Conservation (phyloP, 1,140 invertebrate genomes). For the Aphaenogaster ashmeadi region DNA sequence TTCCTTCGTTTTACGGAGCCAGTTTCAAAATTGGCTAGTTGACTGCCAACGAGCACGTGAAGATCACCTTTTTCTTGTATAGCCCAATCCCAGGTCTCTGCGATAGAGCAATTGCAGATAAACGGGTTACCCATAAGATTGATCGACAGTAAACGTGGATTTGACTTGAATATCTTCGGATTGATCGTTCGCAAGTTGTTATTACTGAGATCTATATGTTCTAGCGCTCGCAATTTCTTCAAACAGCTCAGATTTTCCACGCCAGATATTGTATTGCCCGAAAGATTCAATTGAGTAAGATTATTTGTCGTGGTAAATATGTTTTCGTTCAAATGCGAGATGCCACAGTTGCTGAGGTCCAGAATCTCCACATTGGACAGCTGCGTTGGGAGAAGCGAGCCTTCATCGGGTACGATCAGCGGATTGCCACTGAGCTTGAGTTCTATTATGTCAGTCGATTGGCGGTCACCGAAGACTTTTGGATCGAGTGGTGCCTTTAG, state of each 20-base stretch:
- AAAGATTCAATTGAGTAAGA: constrained; percentile 89
- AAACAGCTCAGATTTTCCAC: constrained; percentile 88
- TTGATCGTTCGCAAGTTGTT: constrained; percentile 90
- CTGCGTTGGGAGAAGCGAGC: constrained; percentile 89
- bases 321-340: constrained; percentile 88
- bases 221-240: constrained; percentile 88
- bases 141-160: constrained; percentile 88
- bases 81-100: constrained; percentile 92
- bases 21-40: constrained; percentile 84
- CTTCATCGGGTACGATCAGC: constrained; percentile 88
- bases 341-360: constrained; percentile 90
- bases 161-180: constrained; percentile 87
- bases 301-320: constrained; percentile 89
- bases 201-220: constrained; percentile 89
- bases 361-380: constrained; percentile 89
- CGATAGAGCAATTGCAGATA: constrained; percentile 90
- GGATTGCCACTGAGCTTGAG: constrained; percentile 91
- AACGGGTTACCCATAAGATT: constrained; percentile 91
- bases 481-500: constrained; percentile 89
- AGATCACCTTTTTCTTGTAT: constrained; percentile 89
- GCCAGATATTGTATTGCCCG: constrained; percentile 88
- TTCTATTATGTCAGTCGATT: constrained; percentile 90
- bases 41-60: constrained; percentile 89
- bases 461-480: constrained; percentile 90
- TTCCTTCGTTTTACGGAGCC: constrained; percentile 90